These are phyloP conservation scores for Lophius americanus DNA, from an alignment of 2,797 vertebrate species.

Conservation along the genomic window DNA sequence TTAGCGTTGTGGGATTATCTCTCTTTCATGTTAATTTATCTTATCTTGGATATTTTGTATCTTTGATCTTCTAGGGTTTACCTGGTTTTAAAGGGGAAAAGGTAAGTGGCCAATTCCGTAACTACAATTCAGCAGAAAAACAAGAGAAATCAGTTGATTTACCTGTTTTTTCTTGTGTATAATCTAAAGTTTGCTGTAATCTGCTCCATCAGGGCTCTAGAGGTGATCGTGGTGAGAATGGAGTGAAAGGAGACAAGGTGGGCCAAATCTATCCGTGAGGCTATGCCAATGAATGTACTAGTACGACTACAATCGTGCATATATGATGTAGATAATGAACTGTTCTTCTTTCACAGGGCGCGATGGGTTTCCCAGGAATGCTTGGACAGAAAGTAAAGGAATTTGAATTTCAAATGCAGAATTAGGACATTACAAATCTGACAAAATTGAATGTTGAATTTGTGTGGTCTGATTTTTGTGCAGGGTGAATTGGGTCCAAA, in stretches of 20 bases:
- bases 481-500: conserved; percentile 99
- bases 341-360: conserved; percentile 81
- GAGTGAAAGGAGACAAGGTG: conserved; percentile 95
- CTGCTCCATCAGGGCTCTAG: conserved; percentile 85
- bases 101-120: conserved; percentile 71
- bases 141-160: not conserved
- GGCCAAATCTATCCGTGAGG: conserved; percentile 15
- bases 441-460: not conserved
- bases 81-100: conserved; percentile 96
- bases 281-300: not conserved
- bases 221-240: conserved; percentile 89
- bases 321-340: not conserved
- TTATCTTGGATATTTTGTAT: conserved; percentile 12
- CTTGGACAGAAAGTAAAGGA: conserved; percentile 92
- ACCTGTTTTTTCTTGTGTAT: not conserved
- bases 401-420: not conserved
- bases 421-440: too few relatives aligned
- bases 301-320: not conserved
- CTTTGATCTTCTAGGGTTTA: conserved; percentile 84
- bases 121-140: not conserved
- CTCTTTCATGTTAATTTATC: not conserved
- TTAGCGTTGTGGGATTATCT: not conserved
- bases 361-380: conserved; percentile 95
- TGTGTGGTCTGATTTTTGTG: conserved; percentile 32
- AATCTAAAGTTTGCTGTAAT: conserved; percentile 20